These are phyloP conservation scores for Pomacea canaliculata DNA, from an alignment of 2,888 invertebrate genomes.

Conservation along the genomic window DNA sequence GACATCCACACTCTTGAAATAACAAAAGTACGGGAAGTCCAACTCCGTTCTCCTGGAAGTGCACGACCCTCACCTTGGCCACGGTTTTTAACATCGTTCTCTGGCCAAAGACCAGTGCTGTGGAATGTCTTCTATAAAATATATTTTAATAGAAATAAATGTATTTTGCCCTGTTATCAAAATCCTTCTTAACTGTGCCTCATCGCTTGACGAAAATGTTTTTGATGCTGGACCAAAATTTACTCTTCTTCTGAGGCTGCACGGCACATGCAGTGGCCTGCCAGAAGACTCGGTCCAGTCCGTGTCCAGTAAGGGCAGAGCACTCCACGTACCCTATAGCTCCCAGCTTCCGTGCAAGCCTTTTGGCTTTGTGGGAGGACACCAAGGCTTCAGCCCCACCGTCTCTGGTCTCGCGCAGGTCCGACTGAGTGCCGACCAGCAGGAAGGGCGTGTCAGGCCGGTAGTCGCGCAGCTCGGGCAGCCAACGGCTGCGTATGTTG, in stretches of 20 bases:
- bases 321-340: conserved; percentile 43
- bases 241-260: conserved; percentile 43
- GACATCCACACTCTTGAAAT: too few species aligned
- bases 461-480: conserved; percentile 56
- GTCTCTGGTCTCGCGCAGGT: conserved; percentile 39
- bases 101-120: too few species aligned
- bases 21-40: too few species aligned
- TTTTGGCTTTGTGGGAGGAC: conserved; percentile 31
- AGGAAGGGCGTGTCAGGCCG: conserved; percentile 56
- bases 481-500: conserved; percentile 57
- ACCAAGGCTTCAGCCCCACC: not conserved
- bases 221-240: conserved; percentile 48
- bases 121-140: too few species aligned
- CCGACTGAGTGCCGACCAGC: conserved; percentile 59
- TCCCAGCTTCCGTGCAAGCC: conserved; percentile 34
- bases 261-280: conserved; percentile 42
- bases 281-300: conserved; percentile 48
- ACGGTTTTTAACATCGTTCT: too few species aligned
- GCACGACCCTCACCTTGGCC: too few species aligned
- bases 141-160: too few species aligned
- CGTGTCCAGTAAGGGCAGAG: conserved; percentile 42
- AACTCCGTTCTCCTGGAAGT: too few species aligned
- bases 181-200: too few species aligned
- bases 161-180: too few species aligned
- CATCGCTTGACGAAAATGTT: conserved; percentile 35